phyloP scores from a whole-genome alignment of 2,113 vertebrate species.

The Phylloscopus trochiloides region DNA sequence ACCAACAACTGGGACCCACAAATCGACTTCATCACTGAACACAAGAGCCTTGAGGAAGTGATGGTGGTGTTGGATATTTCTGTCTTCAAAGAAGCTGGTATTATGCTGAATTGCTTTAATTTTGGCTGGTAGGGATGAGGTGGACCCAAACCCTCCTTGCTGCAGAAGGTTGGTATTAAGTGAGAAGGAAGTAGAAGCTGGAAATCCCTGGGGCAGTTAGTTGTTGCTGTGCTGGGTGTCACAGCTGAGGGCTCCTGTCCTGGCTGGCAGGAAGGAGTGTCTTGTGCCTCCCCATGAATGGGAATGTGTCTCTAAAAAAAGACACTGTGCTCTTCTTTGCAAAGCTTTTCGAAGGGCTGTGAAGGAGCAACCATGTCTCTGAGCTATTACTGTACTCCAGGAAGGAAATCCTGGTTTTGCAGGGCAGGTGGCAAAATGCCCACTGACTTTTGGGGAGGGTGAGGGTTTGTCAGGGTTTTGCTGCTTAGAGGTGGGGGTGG shows the following conservation, averaged over 20 bases:
- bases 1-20: neutral
- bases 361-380: neutral
- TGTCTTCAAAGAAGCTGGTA: neutral
- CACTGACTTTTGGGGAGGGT: neutral
- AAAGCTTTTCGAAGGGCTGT: neutral
- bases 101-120: neutral
- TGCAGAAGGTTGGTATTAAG: neutral
- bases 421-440: neutral
- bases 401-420: neutral
- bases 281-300: rapidly evolving
- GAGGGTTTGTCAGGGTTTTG: neutral
- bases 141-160: neutral
- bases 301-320: neutral
- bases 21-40: neutral
- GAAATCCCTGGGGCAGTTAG: neutral
- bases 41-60: neutral
- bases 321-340: neutral
- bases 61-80: neutral
- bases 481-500: neutral
- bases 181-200: neutral
- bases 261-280: neutral
- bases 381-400: neutral
- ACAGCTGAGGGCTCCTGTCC: neutral
- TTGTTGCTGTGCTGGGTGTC: neutral
- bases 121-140: neutral